Evolutionary conservation across 2,797 vertebrate genomes (phyloP).

Genomic region (Malacoctenus gilli): DNA sequence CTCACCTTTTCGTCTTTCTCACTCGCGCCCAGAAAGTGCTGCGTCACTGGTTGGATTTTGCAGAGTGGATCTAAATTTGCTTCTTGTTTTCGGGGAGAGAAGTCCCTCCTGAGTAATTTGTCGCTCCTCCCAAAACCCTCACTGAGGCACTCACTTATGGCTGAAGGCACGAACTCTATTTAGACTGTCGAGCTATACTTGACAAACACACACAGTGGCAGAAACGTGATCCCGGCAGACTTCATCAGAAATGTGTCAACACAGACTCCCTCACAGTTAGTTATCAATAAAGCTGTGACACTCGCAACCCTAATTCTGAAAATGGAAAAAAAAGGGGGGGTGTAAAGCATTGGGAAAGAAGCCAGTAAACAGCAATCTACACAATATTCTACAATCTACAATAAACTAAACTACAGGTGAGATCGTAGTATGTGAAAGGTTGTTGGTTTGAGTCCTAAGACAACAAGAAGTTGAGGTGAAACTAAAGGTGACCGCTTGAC

Average conservation of each 20-base stretch:
- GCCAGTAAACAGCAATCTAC: too few species aligned
- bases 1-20: slow-evolving; percentile 23
- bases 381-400: too few species aligned
- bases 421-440: too few species aligned
- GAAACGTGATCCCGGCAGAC: slow-evolving; percentile 8
- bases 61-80: not conserved
- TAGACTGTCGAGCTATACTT: slow-evolving; percentile 2
- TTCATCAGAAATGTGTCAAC: not conserved
- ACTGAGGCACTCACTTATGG: not conserved
- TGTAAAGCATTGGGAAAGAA: too few species aligned
- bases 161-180: slow-evolving; percentile 2
- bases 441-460: too few species aligned
- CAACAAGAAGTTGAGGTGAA: too few species aligned
- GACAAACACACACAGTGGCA: slow-evolving; percentile 8
- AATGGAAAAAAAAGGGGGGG: too few species aligned
- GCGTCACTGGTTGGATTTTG: not conserved
- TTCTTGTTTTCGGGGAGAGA: not conserved
- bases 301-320: too few species aligned
- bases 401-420: too few species aligned
- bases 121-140: slow-evolving; percentile 14
- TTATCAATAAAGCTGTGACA: too few species aligned
- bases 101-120: slow-evolving; percentile 15
- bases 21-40: not conserved
- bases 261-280: too few species aligned
- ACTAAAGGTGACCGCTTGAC: too few species aligned